Percentiles rank a stretch among this genome's conserved stretches.
Evolutionary conservation across 2,888 invertebrate genomes (phyloP).

Genomic region (Chaitophorus viminalis): DNA sequence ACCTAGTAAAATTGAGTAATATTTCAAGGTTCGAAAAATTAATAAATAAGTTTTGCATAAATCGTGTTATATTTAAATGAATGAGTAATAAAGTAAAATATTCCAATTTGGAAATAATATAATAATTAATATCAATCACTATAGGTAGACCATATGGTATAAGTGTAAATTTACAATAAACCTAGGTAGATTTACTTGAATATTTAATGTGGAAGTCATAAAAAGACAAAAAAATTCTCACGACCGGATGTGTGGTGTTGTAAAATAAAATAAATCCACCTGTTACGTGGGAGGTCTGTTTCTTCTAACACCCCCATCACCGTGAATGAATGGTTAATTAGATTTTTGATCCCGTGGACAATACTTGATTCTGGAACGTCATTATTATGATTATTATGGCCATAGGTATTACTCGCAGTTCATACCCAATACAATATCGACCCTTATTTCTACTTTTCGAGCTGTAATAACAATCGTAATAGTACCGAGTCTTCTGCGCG

Average conservation of each 20-base stretch:
- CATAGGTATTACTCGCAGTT: background rate
- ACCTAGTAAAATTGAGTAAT: too few species aligned
- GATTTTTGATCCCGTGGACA: background rate
- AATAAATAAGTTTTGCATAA: too few species aligned
- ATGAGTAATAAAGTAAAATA: too few species aligned
- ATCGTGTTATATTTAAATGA: too few species aligned
- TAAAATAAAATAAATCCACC: background rate
- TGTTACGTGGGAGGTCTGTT: conserved; percentile 36
- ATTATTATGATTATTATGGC: conserved; percentile 9
- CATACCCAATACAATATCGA: conserved; percentile 14
- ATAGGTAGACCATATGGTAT: too few species aligned
- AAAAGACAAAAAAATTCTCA: background rate
- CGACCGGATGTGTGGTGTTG: conserved; percentile 22
- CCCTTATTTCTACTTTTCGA: conserved; percentile 32
- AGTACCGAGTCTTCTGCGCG: background rate
- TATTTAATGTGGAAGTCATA: background rate
- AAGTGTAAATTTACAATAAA: too few species aligned
- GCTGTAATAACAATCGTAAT: conserved; percentile 35
- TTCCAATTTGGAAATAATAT: too few species aligned
- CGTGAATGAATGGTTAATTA: background rate
- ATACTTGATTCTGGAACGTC: background rate
- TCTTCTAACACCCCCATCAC: background rate
- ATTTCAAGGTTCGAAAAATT: too few species aligned
- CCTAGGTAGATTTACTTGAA: background rate
- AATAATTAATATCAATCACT: too few species aligned